These are phyloP conservation scores for Rhagoletis pomonella DNA, from an alignment of 1,140 invertebrate genomes.

Conservation along the genomic window DNA sequence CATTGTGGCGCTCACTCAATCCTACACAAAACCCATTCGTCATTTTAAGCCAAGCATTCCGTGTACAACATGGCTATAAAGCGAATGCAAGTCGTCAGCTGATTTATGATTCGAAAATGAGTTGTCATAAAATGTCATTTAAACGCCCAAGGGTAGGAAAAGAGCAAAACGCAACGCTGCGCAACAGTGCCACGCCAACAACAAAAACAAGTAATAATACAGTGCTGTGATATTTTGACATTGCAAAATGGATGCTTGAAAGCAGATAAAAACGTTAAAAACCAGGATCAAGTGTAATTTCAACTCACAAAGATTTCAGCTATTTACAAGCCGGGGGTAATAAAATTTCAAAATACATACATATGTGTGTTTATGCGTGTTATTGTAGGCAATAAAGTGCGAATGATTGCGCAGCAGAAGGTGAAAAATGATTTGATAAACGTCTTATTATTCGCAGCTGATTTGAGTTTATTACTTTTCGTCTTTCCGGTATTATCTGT, in stretches of 20 bases:
- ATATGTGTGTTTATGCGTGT: constrained; percentile 5
- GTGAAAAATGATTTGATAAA: not conserved
- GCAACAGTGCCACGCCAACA: not conserved
- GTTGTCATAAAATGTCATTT: constrained; percentile 7
- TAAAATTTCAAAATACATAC: not conserved
- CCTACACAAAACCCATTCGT: no score
- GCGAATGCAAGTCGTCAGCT: constrained; percentile 8
- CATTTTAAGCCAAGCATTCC: no score
- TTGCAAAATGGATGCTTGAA: constrained; percentile 23
- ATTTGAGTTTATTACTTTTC: constrained; percentile 22
- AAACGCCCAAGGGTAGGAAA: not conserved
- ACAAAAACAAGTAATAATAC: not conserved
- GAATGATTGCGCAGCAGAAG: not conserved
- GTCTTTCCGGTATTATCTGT: constrained; percentile 11
- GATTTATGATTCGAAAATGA: constrained; percentile 28
- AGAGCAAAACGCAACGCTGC: not conserved
- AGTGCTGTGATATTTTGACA: not conserved
- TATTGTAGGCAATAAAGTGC: constrained; percentile 7
- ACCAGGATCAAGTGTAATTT: no score
- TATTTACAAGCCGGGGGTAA: not conserved
- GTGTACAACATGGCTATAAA: no score
- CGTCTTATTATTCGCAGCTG: not conserved
- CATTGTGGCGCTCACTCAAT: no score
- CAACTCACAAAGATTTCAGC: no score
- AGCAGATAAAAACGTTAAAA: not conserved